These are phyloP conservation scores for Pogonocherus hispidulus DNA, from an alignment of 2,888 invertebrate genomes.

Conservation along the genomic window DNA sequence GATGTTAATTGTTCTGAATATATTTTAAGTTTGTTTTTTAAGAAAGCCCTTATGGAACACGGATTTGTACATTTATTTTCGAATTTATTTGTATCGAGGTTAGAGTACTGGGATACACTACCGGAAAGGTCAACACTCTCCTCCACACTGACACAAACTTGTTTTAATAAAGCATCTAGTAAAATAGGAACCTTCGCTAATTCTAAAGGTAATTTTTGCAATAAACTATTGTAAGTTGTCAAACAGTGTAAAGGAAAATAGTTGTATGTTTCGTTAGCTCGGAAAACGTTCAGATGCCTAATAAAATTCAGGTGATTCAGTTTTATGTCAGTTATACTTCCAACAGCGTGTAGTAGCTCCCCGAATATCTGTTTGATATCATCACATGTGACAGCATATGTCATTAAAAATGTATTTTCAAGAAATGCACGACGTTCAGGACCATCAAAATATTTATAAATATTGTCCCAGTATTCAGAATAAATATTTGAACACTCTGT, in stretches of 20 bases:
- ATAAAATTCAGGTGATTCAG: constrained; percentile 56
- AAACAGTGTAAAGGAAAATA: constrained; percentile 44
- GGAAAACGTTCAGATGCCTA: constrained; percentile 46
- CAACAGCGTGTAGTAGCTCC: constrained; percentile 48
- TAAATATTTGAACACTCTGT: neutral
- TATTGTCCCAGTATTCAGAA: constrained; percentile 40
- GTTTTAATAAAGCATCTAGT: constrained; percentile 50
- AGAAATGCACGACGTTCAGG: constrained; percentile 36
- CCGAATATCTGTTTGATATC: constrained; percentile 41
- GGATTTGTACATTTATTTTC: constrained; percentile 4
- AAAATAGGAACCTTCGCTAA: constrained; percentile 47
- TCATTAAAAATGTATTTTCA: constrained; percentile 55
- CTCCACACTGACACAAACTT: constrained; percentile 45
- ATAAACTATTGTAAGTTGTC: constrained; percentile 47
- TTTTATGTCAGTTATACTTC: constrained; percentile 54
- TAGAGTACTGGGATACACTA: neutral
- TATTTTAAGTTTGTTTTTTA: constrained; percentile 8
- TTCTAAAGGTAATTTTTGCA: constrained; percentile 50
- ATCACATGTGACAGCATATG: constrained; percentile 30
- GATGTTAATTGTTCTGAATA: neutral
- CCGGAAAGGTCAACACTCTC: neutral
- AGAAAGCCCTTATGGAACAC: constrained; percentile 1
- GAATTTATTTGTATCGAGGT: neutral
- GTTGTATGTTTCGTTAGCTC: constrained; percentile 37
- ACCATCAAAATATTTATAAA: constrained; percentile 42